Conservation (phyloP, 2,797 vertebrate genomes). For the Mormyrops boulengeri region DNA sequence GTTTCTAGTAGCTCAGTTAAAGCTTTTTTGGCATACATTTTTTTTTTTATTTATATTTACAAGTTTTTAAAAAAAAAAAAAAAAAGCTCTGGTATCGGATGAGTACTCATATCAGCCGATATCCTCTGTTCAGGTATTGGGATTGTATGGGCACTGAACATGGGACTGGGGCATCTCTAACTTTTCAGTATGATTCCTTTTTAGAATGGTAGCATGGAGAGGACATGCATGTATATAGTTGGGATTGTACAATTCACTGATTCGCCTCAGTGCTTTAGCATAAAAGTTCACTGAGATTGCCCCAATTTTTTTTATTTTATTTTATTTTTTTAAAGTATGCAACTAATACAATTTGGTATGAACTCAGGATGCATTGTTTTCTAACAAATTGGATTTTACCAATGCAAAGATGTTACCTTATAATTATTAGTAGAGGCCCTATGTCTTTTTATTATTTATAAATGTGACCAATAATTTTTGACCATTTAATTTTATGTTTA, state of each 20-base stretch:
- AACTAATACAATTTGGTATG: neutral
- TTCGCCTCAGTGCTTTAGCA: neutral
- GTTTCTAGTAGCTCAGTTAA: neutral
- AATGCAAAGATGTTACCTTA: no score
- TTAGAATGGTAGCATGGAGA: neutral
- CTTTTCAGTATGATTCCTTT: neutral
- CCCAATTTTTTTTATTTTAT: neutral
- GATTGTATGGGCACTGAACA: neutral
- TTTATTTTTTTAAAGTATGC: neutral
- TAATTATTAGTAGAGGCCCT: neutral
- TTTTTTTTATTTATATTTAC: neutral
- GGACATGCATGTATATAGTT: neutral
- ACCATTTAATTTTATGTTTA: neutral
- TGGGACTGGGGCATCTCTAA: neutral
- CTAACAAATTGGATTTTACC: neutral
- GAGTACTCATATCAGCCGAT: neutral
- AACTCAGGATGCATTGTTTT: neutral
- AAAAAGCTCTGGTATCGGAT: neutral
- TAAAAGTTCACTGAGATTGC: neutral
- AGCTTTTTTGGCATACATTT: neutral
- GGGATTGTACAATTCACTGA: neutral
- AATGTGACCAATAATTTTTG: neutral
- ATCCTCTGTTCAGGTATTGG: neutral
- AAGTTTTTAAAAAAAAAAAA: neutral
- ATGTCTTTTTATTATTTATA: neutral